phyloP scores from a whole-genome alignment of 2,113 vertebrate species.

The Prinia subflava region DNA sequence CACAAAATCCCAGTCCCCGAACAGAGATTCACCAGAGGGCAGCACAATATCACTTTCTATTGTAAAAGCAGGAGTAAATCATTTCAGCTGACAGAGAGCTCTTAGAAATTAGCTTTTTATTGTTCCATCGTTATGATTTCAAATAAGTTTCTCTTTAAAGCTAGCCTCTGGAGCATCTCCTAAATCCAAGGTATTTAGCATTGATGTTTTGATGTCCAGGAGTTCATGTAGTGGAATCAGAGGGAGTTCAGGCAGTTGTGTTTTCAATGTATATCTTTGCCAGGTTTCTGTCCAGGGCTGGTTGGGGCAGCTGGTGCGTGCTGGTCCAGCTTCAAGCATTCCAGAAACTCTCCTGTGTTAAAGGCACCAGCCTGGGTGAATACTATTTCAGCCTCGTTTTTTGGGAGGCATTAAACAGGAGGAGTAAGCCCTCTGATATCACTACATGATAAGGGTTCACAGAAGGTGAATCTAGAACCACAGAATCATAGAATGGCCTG shows the following conservation, averaged over 20 bases:
- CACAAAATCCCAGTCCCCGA: background rate
- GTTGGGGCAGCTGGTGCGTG: background rate
- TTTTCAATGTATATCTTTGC: background rate
- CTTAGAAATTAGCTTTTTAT: background rate
- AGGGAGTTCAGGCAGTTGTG: background rate
- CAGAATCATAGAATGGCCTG: background rate
- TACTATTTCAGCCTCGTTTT: background rate
- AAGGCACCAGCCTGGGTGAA: background rate
- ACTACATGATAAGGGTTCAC: background rate
- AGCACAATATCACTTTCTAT: constrained; percentile 15
- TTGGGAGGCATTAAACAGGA: background rate
- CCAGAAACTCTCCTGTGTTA: background rate
- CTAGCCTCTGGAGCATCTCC: background rate
- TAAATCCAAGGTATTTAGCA: background rate
- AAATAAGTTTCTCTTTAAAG: background rate
- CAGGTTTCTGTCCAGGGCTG: background rate
- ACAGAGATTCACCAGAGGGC: constrained; percentile 48
- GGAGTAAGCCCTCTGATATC: background rate
- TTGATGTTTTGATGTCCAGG: background rate
- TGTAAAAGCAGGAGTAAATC: background rate
- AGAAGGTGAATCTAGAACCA: background rate
- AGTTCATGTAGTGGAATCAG: background rate
- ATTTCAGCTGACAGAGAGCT: background rate
- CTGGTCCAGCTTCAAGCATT: background rate
- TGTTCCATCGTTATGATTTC: background rate